Percentiles rank a stretch among this genome's conserved stretches.
These are phyloP conservation scores for Sebastolobus alascanus DNA, from an alignment of 2,797 vertebrate genomes.

Conservation along the genomic window DNA sequence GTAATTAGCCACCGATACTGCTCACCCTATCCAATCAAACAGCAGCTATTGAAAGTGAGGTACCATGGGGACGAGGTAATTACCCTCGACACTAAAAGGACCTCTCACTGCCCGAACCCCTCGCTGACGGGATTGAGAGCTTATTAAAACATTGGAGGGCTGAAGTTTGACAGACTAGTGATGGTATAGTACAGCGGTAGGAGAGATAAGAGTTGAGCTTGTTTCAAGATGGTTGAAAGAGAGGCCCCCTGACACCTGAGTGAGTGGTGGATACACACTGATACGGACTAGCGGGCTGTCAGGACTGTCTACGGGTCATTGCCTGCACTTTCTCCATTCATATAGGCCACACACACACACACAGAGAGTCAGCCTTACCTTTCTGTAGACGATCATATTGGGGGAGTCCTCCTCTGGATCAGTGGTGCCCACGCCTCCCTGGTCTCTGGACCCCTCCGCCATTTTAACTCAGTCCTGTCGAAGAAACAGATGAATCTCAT, in stretches of 20 bases:
- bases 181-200: constrained; percentile 18
- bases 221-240: constrained; percentile 40
- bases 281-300: constrained; percentile 59
- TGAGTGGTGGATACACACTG: constrained; percentile 46
- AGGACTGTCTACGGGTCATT: constrained; percentile 46
- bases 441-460: constrained; percentile 90
- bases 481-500: constrained; percentile 29
- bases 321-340: constrained; percentile 31
- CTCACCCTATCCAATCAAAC: constrained; percentile 69
- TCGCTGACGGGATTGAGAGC: constrained; percentile 52
- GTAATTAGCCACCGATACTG: constrained; percentile 67
- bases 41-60: constrained; percentile 65
- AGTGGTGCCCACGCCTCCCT: constrained; percentile 77
- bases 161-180: constrained; percentile 39
- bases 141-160: constrained; percentile 64
- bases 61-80: constrained; percentile 62
- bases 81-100: constrained; percentile 67
- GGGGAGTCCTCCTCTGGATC: constrained; percentile 94
- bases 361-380: constrained; percentile 83
- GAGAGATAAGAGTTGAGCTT: constrained; percentile 8
- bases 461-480: constrained; percentile 82
- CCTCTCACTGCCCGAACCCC: constrained; percentile 50
- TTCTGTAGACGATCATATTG: constrained; percentile 98
- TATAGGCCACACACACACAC: background rate
- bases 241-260: constrained; percentile 48